Evolutionary conservation across 64 coral and sea anemone genomes (phyloP).

Genomic region (Stichodactyla helianthus): DNA sequence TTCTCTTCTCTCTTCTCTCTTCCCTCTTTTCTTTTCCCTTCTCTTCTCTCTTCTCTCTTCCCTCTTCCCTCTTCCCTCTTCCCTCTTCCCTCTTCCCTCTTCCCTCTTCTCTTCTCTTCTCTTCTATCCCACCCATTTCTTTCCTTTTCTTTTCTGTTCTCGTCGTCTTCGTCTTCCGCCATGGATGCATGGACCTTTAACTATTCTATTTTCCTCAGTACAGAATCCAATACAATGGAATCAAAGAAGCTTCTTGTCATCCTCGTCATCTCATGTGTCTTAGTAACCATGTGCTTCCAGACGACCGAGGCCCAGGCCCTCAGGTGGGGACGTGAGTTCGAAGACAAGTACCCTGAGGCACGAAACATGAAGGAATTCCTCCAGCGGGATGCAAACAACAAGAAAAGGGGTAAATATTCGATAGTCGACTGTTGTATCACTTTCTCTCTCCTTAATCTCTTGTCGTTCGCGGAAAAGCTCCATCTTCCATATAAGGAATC

Average conservation of each 20-base stretch:
- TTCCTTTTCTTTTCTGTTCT: too few species aligned
- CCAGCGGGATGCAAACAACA: constrained; percentile 14
- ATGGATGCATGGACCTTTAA: background rate
- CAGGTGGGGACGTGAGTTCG: constrained; percentile 12
- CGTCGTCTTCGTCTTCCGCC: too few species aligned
- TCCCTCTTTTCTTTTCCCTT: too few species aligned
- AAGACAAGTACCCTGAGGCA: background rate
- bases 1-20: too few species aligned
- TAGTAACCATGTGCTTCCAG: background rate
- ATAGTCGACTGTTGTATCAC: background rate
- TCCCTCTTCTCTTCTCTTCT: too few species aligned
- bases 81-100: too few species aligned
- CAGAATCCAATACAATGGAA: constrained; percentile 12
- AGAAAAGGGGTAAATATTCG: constrained; percentile 2
- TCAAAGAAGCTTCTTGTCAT: constrained; percentile 17
- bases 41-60: too few species aligned
- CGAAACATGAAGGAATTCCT: background rate
- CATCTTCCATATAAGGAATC: too few species aligned
- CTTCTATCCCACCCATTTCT: too few species aligned
- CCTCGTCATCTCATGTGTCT: constrained; percentile 24
- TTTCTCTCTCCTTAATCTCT: background rate
- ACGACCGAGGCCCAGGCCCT: constrained; percentile 6
- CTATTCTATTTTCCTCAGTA: background rate
- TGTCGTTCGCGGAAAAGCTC: too few species aligned
- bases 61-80: too few species aligned